These are phyloP conservation scores for Amblyteles armatorius DNA, from an alignment of 2,888 invertebrate species.

Conservation along the genomic window DNA sequence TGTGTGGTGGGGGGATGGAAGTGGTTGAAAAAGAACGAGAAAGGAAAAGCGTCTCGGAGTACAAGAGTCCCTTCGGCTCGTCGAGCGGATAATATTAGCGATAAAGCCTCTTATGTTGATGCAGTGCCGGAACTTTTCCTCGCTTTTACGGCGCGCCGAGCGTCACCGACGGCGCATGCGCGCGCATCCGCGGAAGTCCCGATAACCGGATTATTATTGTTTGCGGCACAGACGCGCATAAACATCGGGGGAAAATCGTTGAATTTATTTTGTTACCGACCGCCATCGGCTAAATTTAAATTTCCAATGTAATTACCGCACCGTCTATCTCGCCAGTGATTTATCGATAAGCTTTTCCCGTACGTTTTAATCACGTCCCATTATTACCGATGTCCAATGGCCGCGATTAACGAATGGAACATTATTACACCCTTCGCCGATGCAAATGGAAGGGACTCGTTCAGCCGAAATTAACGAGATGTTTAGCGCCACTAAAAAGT, in stretches of 20 bases:
- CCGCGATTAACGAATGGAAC: conserved; percentile 41
- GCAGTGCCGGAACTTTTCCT: conserved; percentile 44
- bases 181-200: background rate
- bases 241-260: conserved; percentile 25
- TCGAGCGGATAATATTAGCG: conserved; percentile 61
- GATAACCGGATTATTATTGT: conserved; percentile 39
- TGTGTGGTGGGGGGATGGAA: too few species aligned
- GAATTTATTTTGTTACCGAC: conserved; percentile 35
- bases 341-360: conserved; percentile 26
- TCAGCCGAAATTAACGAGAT: conserved; percentile 24
- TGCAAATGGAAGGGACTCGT: conserved; percentile 29
- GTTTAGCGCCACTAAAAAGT: conserved; percentile 10
- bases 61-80: conserved; percentile 28
- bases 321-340: conserved; percentile 21
- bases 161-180: background rate
- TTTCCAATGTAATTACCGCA: conserved; percentile 30
- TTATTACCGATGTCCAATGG: conserved; percentile 36
- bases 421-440: conserved; percentile 40
- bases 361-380: conserved; percentile 45
- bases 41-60: conserved; percentile 33
- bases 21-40: background rate
- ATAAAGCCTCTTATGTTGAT: conserved; percentile 65
- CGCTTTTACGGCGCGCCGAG: conserved; percentile 13
- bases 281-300: conserved; percentile 26
- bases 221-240: background rate